These are phyloP conservation scores for Dunckerocampus dactyliophorus DNA, from an alignment of 2,113 vertebrate species.

Conservation along the genomic window DNA sequence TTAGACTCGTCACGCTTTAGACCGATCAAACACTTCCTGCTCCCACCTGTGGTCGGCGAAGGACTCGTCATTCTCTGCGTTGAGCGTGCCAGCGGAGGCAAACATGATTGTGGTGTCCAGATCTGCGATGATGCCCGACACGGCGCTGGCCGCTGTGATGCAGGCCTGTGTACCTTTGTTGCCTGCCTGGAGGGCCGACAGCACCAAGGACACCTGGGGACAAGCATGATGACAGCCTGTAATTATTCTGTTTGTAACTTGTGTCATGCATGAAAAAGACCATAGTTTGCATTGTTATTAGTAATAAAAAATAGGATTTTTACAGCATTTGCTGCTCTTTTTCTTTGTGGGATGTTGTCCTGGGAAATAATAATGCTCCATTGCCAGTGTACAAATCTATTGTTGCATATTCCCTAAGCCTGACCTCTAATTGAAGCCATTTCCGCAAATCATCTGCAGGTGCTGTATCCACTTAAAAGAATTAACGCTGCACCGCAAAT, in stretches of 20 bases:
- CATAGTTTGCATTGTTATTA: no score
- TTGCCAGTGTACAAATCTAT: no score
- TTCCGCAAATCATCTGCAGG: no score
- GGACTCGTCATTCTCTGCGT: constrained; percentile 91
- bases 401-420: no score
- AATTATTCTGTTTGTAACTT: constrained; percentile 10
- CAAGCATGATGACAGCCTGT: constrained; percentile 7
- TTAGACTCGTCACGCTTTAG: neutral
- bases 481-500: no score
- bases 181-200: constrained; percentile 94
- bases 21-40: neutral
- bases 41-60: constrained; percentile 95
- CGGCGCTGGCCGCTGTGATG: constrained; percentile 91
- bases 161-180: constrained; percentile 98
- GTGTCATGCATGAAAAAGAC: neutral
- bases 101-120: constrained; percentile 99
- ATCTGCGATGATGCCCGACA: constrained; percentile 96
- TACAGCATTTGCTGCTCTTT: no score
- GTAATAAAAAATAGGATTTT: neutral
- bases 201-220: constrained; percentile 88
- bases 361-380: no score
- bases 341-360: neutral
- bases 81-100: constrained; percentile 92
- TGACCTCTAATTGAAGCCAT: no score
- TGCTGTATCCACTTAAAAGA: no score